These are phyloP conservation scores for Gallinago paraguaiae DNA, from an alignment of 2,113 vertebrate genomes.

Conservation along the genomic window DNA sequence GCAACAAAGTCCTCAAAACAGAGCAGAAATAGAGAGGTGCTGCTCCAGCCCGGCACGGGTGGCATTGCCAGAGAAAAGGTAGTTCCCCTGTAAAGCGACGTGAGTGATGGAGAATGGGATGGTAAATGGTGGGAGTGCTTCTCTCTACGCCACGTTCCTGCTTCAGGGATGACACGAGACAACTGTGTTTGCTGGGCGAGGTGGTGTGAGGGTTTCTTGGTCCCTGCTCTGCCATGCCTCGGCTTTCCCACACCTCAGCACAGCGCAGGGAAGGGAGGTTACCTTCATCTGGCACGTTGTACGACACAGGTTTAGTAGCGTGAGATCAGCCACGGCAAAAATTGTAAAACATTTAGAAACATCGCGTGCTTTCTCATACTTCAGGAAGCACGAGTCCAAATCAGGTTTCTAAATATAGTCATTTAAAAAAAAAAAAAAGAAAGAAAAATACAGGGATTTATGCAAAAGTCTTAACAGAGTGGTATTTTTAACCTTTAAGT, in stretches of 20 bases:
- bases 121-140: neutral
- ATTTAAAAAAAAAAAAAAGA: neutral
- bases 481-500: neutral
- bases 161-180: neutral
- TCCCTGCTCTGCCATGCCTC: neutral
- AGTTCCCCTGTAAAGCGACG: rapidly evolving
- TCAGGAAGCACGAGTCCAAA: neutral
- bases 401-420: neutral
- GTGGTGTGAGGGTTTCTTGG: neutral
- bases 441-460: neutral
- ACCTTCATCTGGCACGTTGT: too few relatives aligned
- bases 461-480: neutral
- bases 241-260: neutral
- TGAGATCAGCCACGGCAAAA: neutral
- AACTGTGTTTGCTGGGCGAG: rapidly evolving
- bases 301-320: neutral
- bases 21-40: neutral
- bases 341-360: neutral
- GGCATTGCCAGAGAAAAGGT: neutral
- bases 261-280: neutral
- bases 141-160: neutral
- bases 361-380: neutral
- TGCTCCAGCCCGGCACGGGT: neutral
- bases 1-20: neutral
- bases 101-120: neutral